Evolutionary conservation across 2,888 invertebrate genomes (phyloP), one percentile per base, ranked within the genome.

Genomic region (Sialis fuliginosa): DNA sequence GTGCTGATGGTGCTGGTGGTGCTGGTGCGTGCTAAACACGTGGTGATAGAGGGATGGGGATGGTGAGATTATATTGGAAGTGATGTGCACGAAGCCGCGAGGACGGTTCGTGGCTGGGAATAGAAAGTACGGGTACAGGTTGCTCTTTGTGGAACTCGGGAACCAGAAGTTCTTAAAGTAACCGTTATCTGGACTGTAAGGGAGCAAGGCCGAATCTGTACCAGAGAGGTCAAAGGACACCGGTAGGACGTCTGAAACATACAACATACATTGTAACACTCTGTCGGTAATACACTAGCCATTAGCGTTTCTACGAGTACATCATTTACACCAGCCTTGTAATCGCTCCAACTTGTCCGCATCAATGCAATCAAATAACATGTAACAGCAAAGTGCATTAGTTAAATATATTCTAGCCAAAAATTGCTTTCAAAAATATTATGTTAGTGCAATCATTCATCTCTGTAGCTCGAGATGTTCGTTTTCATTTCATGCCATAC

Each of bases 191-290:
- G 68, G 67, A 61, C 67, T 65, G 62, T 66, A 65, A 55, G 66
- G 66, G 63, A 69, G 66, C 58, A 70, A 68, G 65, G 70, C 70
- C 64, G 70, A 72, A 58, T 70, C 69, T 65, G 71, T 73, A 68
- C 69, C 73, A 62, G 70, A 66, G 58, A 67, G 62, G 59, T 68
- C 68, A 61, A 65, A 62, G 62, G 64, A 62, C 61, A 68, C 65
- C 62, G 68, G 68, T 63, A 68, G 68, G 63, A 66, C 63, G 66
- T 72, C 72, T 72, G 73, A 71, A 72, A 72, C 67, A 69, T 66
- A 70, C 62, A 68, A 39, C 32, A 39, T 32, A 37, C 37, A 37
- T 12, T 10, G n/a, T n/a, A 10, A 37, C 37, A 37, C 37, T 10
- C 37, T 22, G 22, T 22, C 22, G 22, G 22, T 22, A 22, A 22